These are phyloP conservation scores for Ophthalmolycus amberensis DNA, from an alignment of 2,113 vertebrate species.

Conservation along the genomic window DNA sequence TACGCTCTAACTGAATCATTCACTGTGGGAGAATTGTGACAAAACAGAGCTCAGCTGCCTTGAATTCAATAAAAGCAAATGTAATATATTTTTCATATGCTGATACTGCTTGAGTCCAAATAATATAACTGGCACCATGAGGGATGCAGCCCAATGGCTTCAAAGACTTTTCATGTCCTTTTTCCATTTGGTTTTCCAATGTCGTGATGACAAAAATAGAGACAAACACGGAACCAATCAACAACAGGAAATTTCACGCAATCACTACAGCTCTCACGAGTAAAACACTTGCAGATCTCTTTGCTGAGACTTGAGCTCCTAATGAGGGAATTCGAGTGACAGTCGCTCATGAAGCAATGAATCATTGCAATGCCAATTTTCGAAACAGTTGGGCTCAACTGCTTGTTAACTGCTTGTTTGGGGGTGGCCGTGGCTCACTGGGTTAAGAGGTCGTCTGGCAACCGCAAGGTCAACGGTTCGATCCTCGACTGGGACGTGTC, in stretches of 20 bases:
- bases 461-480: too few relatives aligned
- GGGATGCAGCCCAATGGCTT: slow-evolving; percentile 43
- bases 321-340: not conserved
- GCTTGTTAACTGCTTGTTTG: not conserved
- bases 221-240: slow-evolving; percentile 7
- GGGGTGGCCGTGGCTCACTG: too few relatives aligned
- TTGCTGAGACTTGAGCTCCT: not conserved
- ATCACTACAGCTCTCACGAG: not conserved
- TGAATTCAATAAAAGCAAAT: slow-evolving; percentile 64
- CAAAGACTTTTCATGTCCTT: slow-evolving; percentile 34
- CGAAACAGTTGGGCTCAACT: not conserved
- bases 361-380: slow-evolving; percentile 13
- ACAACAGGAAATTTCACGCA: not conserved
- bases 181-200: slow-evolving; percentile 33
- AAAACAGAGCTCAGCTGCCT: slow-evolving; percentile 60
- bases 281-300: not conserved
- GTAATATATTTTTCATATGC: slow-evolving; percentile 60
- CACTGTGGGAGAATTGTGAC: slow-evolving; percentile 41
- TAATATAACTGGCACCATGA: slow-evolving; percentile 48
- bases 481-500: too few relatives aligned
- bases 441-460: too few relatives aligned
- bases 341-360: not conserved
- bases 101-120: slow-evolving; percentile 39
- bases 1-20: slow-evolving; percentile 45
- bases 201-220: slow-evolving; percentile 17